These are phyloP conservation scores for Limnephilus auricula DNA, from an alignment of 2,888 invertebrate species.

Conservation along the genomic window DNA sequence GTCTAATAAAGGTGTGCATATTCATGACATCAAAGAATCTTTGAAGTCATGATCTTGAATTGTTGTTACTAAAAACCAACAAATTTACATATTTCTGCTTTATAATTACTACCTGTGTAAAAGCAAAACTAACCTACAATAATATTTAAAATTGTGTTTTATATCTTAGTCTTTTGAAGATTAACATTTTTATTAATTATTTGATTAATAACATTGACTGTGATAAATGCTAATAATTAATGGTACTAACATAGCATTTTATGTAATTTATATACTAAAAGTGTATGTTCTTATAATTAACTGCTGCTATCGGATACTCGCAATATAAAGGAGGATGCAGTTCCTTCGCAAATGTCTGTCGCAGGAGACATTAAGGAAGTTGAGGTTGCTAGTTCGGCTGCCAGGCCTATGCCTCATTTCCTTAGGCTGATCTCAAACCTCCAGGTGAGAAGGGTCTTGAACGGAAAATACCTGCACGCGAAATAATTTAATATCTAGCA, in stretches of 20 bases:
- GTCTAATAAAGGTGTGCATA: too few relatives aligned
- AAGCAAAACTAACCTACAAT: too few relatives aligned
- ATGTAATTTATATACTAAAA: background rate
- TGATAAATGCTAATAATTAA: too few relatives aligned
- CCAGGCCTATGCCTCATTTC: slow-evolving; percentile 82
- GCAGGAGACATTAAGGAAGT: slow-evolving; percentile 71
- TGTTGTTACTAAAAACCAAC: too few relatives aligned
- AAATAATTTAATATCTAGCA: background rate
- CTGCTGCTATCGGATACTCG: slow-evolving; percentile 45
- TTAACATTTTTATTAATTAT: too few relatives aligned
- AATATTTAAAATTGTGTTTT: too few relatives aligned
- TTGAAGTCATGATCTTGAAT: too few relatives aligned
- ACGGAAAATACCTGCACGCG: slow-evolving; percentile 24
- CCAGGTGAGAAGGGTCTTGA: slow-evolving; percentile 80
- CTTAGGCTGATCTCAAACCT: slow-evolving; percentile 83
- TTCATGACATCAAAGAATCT: too few relatives aligned
- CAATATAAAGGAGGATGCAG: slow-evolving; percentile 70
- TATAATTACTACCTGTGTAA: too few relatives aligned
- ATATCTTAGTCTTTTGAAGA: too few relatives aligned
- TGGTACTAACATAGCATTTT: background rate
- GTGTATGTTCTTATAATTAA: background rate
- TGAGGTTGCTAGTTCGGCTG: slow-evolving; percentile 75
- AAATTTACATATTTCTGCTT: too few relatives aligned
- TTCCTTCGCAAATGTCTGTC: slow-evolving; percentile 70
- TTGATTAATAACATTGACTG: too few relatives aligned